phyloP scores from a whole-genome alignment of 2,888 invertebrate species.

The Drosophila nr. perissopoda region DNA sequence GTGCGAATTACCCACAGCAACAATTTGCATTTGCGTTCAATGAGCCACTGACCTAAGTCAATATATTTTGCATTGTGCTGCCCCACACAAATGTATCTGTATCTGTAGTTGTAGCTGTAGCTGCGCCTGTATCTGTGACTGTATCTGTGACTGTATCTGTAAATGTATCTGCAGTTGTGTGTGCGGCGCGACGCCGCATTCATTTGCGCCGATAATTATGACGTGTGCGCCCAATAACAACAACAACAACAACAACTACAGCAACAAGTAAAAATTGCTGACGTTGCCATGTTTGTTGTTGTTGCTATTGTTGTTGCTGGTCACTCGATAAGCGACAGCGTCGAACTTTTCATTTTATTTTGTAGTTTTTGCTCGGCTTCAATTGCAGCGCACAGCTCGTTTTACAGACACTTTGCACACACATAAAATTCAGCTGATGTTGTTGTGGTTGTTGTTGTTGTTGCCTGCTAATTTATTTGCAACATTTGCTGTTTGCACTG shows the following conservation, averaged over 20 bases:
- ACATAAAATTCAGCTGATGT: slow-evolving; percentile 10
- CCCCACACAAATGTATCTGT: slow-evolving; percentile 38
- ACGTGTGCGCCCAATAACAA: slow-evolving; percentile 65
- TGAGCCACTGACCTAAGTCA: slow-evolving; percentile 84
- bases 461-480: slow-evolving; percentile 78
- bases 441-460: slow-evolving; percentile 21
- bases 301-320: slow-evolving; percentile 20
- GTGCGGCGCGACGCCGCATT: slow-evolving; percentile 45
- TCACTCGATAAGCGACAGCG: slow-evolving; percentile 66
- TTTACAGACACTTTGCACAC: slow-evolving; percentile 35
- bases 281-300: slow-evolving; percentile 47
- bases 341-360: slow-evolving; percentile 69
- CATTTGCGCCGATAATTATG: slow-evolving; percentile 76
- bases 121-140: slow-evolving; percentile 38
- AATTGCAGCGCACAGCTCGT: slow-evolving; percentile 52
- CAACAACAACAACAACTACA: slow-evolving; percentile 39
- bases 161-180: slow-evolving; percentile 17
- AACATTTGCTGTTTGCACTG: slow-evolving; percentile 78
- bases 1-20: slow-evolving; percentile 76
- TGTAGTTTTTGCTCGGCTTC: slow-evolving; percentile 51
- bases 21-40: slow-evolving; percentile 84
- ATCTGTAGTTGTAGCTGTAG: slow-evolving; percentile 37
- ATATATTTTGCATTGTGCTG: slow-evolving; percentile 79
- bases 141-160: slow-evolving; percentile 35
- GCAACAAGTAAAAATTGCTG: slow-evolving; percentile 30